phyloP scores from a whole-genome alignment of 1,140 invertebrate species.

The Caenorhabditis tropicalis region DNA sequence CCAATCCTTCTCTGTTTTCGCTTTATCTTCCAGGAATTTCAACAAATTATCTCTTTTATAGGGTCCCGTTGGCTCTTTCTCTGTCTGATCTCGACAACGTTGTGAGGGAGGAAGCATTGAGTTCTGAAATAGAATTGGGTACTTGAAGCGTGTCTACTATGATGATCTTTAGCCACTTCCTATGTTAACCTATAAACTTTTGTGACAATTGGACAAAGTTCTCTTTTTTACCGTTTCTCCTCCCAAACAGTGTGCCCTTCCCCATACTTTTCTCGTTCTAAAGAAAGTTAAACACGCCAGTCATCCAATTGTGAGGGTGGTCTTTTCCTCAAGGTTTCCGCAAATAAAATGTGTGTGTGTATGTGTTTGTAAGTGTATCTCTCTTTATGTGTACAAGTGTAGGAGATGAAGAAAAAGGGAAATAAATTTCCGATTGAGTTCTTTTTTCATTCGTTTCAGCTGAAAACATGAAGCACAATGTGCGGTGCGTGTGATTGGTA shows the following conservation, averaged over 20 bases:
- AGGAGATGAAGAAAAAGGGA: not conserved
- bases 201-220: not conserved
- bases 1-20: constrained; percentile 93
- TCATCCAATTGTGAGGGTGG: not conserved
- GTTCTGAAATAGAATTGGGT: constrained; percentile 80
- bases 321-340: constrained; percentile 30
- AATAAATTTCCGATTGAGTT: constrained; percentile 23
- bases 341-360: constrained; percentile 38
- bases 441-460: not conserved
- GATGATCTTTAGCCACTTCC: too few species aligned
- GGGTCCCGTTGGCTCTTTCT: constrained; percentile 91
- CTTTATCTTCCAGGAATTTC: constrained; percentile 95
- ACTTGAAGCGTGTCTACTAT: not conserved
- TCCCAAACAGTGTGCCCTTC: not conserved
- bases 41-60: constrained; percentile 93
- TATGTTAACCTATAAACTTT: not conserved
- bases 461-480: not conserved
- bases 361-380: constrained; percentile 36
- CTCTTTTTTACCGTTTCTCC: not conserved
- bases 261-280: not conserved
- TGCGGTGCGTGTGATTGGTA: constrained; percentile 12
- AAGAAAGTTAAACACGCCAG: constrained; percentile 20
- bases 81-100: constrained; percentile 92
- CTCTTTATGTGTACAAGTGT: constrained; percentile 37
- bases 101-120: constrained; percentile 92